Evolutionary conservation across 2,113 vertebrate genomes (phyloP).

Genomic region (Pangasianodon hypophthalmus): DNA sequence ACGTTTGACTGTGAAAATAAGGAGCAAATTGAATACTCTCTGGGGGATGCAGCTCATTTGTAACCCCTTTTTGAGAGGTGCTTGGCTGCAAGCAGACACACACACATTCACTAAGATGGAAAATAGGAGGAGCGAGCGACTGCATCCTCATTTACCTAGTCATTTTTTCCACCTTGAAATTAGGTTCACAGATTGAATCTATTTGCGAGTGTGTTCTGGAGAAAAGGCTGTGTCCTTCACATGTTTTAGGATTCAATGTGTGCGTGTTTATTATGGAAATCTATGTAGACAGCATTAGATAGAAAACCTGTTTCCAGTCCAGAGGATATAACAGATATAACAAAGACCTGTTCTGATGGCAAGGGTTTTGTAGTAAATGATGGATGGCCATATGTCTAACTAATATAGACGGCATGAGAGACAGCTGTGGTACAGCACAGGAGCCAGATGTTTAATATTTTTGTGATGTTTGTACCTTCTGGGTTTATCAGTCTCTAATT

Average conservation of each 20-base stretch:
- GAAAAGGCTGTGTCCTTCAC: slow-evolving; percentile 41
- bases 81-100: slow-evolving; percentile 27
- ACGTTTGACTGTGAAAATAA: slow-evolving; percentile 83
- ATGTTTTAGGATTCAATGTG: slow-evolving; percentile 46
- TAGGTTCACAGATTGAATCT: slow-evolving; percentile 56
- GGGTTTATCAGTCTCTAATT: slow-evolving; percentile 49
- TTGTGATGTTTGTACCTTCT: slow-evolving; percentile 37
- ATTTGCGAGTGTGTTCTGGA: slow-evolving; percentile 22
- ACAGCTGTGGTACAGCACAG: slow-evolving; percentile 37
- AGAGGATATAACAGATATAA: slow-evolving; percentile 47
- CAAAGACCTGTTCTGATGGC: slow-evolving; percentile 43
- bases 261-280: slow-evolving; percentile 52
- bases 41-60: slow-evolving; percentile 73
- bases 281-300: slow-evolving; percentile 25
- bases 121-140: slow-evolving; percentile 24
- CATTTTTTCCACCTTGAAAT: slow-evolving; percentile 54
- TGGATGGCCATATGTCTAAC: not conserved
- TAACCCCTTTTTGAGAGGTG: slow-evolving; percentile 52
- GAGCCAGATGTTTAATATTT: slow-evolving; percentile 48
- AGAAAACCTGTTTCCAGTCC: slow-evolving; percentile 47
- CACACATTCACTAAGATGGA: slow-evolving; percentile 17
- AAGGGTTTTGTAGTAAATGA: slow-evolving; percentile 15
- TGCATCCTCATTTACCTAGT: slow-evolving; percentile 46
- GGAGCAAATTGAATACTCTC: slow-evolving; percentile 72
- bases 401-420: slow-evolving; percentile 12